Percentiles rank a stretch among this genome's conserved stretches.
Evolutionary conservation across 2,113 vertebrate species (phyloP).

Genomic region (Emydocephalus ijimae): DNA sequence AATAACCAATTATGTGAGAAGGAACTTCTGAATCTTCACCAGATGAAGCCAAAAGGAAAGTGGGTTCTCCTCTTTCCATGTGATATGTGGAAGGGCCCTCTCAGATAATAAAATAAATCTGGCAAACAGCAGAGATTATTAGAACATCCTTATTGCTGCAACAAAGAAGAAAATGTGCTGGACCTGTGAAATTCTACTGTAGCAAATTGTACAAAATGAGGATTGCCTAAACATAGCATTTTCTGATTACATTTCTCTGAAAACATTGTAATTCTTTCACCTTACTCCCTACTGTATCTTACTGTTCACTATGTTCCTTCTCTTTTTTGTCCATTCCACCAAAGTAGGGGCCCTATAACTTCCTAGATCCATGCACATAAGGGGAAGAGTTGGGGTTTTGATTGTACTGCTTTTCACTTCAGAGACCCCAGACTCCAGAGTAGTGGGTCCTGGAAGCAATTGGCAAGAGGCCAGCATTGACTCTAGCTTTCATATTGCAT

Average conservation of each 20-base stretch:
- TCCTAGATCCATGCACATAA: not conserved
- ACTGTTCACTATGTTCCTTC: not conserved
- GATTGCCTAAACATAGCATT: not conserved
- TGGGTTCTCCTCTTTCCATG: constrained; percentile 5
- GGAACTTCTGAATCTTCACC: not conserved
- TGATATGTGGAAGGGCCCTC: constrained; percentile 43
- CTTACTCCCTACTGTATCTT: not conserved
- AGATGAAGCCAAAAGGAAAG: not conserved
- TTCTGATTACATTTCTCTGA: not conserved
- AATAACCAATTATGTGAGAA: not conserved
- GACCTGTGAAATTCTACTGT: not conserved
- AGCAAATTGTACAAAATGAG: not conserved
- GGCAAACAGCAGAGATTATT: constrained; percentile 46
- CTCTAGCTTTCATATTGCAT: not conserved
- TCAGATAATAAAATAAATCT: constrained; percentile 56
- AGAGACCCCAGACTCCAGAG: not conserved
- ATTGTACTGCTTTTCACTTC: not conserved
- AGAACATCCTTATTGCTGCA: constrained; percentile 37
- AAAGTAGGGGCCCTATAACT: not conserved
- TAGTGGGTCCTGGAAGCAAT: not conserved
- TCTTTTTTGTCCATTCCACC: not conserved
- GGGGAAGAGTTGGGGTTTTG: not conserved
- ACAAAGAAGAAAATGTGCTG: not conserved
- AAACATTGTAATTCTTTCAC: not conserved
- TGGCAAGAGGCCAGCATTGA: not conserved